Evolutionary conservation across 2,113 vertebrate genomes (phyloP).

Genomic region (Gallinago media): DNA sequence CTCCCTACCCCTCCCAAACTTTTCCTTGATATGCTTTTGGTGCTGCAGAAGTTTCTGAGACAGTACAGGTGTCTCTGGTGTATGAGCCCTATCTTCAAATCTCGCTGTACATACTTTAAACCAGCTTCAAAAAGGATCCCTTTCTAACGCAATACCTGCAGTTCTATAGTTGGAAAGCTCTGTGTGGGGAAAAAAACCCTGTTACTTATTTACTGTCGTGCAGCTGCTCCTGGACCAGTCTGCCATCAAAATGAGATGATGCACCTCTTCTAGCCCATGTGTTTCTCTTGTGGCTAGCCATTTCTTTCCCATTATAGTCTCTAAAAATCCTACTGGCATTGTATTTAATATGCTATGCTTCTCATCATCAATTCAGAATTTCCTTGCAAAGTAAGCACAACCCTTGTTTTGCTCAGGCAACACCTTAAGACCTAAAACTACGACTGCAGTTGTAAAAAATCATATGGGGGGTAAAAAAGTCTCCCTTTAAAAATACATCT

Average conservation of each 20-base stretch:
- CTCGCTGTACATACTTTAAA: not conserved
- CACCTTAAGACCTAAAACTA: not conserved
- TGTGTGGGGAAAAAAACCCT: not conserved
- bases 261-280: not conserved
- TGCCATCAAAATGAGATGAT: accelerated
- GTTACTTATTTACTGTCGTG: not conserved
- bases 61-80: not conserved
- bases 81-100: not conserved
- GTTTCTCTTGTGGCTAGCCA: not conserved
- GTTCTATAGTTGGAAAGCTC: not conserved
- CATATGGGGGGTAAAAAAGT: not conserved
- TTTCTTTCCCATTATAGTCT: not conserved
- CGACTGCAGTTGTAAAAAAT: not conserved
- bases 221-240: not conserved
- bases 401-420: not conserved
- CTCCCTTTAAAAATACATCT: slow-evolving; percentile 1
- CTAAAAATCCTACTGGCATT: not conserved
- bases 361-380: not conserved
- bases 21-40: not conserved
- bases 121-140: not conserved
- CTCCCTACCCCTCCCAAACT: accelerated
- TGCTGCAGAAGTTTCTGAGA: not conserved
- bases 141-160: not conserved
- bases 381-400: not conserved
- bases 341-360: not conserved